Evolutionary conservation across 2,797 vertebrate species (phyloP), one percentile per base, ranked within the genome.

Genomic region (Hozukius guyotensis): DNA sequence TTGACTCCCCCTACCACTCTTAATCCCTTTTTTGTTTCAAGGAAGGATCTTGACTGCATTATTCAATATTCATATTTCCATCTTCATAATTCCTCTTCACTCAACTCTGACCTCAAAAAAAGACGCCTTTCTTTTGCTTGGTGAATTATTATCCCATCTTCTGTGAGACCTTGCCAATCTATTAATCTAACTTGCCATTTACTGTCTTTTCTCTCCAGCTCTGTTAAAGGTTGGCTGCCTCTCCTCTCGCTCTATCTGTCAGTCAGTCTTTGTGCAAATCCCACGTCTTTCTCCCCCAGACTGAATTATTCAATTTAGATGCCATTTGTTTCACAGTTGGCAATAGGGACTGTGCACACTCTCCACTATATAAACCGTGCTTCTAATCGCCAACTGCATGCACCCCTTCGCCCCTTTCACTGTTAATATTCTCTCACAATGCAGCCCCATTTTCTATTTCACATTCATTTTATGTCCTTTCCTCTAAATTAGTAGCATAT

Each of bases 251-350:
- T 95, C 92, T 91, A 93, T 96, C 95, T 96, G 95, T 95, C 96
- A 96, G 86, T 96, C 95, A 95, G 93, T 95, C 95, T 96, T 96
- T 96, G 94, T 95, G 95, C 93, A 96, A 95, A 96, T 95, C 94
- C 94, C 94, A 92, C 92, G 88, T 93, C 94, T 94, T 93, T 92
- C 87, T 91, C 90, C 89, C 80, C 86, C 90, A 91, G 91, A 94
- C 94, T 93, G 92, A 94, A 95, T 95, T 96, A 96, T 95, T 95
- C 93, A 94, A 91, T 96, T 95, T 95, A 94, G 94, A 94, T 93
- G 87, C 92, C 90, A 93, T 95, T 95, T 95, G 95, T 95, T 96
- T 95, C 91, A 92, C 92, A 95, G 92, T 93, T 93, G 92, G 92
- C 94, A 92, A 89, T 62, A 87, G 87, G 86, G 88, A 88, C 86